Percentiles rank a stretch among this genome's conserved stretches.
These are phyloP conservation scores for Caenorhabditis latens DNA, from an alignment of 1,140 invertebrate genomes.

Conservation along the genomic window DNA sequence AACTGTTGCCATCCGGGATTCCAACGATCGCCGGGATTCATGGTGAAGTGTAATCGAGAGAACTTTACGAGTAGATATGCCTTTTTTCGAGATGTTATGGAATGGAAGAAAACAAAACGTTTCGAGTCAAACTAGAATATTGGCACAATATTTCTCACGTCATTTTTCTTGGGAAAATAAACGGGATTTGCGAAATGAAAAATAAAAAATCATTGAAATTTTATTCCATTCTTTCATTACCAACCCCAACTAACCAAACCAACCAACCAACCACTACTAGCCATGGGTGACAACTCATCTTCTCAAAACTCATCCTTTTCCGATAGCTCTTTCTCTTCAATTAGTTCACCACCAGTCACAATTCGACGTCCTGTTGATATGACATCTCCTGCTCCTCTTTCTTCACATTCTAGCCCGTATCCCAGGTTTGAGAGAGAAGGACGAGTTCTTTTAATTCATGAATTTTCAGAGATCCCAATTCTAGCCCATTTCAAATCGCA, in stretches of 20 bases:
- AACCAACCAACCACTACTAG: neutral
- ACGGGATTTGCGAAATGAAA: neutral
- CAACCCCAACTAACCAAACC: neutral
- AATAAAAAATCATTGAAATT: neutral
- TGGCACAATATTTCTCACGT: no score
- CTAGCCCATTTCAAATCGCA: neutral
- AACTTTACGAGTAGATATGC: neutral
- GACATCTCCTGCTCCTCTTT: neutral
- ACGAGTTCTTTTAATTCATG: neutral
- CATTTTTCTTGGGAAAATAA: no score
- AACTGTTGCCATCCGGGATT: slow-evolving; percentile 32
- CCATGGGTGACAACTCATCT: neutral
- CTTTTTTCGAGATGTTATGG: neutral
- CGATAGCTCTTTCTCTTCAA: neutral
- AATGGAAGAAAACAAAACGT: no score
- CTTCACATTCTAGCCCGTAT: neutral
- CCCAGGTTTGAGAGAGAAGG: neutral
- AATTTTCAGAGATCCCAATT: neutral
- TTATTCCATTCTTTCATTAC: neutral
- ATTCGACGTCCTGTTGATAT: slow-evolving; percentile 8
- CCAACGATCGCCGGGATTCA: slow-evolving; percentile 18
- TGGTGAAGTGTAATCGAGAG: neutral
- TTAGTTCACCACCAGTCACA: neutral
- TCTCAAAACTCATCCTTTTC: neutral
- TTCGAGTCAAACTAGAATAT: no score